Percentiles rank a stretch among this genome's conserved stretches.
These are phyloP conservation scores for Eidolon helvum DNA, from an alignment of 2,113 vertebrate genomes.

Conservation along the genomic window DNA sequence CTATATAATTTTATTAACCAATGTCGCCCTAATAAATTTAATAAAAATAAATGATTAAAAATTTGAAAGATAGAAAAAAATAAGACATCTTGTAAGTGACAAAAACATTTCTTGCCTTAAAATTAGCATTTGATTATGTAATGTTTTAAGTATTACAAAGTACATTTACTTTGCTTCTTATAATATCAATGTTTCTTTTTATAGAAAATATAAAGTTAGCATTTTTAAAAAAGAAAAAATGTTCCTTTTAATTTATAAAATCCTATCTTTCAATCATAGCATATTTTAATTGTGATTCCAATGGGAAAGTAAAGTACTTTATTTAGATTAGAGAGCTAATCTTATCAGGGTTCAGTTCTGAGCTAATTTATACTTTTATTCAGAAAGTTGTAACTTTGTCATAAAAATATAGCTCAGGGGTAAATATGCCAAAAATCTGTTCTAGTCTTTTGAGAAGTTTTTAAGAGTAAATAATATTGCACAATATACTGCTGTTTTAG, in stretches of 20 bases:
- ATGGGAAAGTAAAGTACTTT: constrained; percentile 12
- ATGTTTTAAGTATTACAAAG: constrained; percentile 37
- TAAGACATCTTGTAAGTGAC: no score
- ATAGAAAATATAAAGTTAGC: constrained; percentile 38
- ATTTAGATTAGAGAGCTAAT: constrained; percentile 15
- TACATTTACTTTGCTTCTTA: constrained; percentile 36
- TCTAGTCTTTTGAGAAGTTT: constrained; percentile 18
- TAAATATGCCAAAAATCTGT: constrained; percentile 33
- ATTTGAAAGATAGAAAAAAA: no score
- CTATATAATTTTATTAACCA: no score
- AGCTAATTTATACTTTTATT: constrained; percentile 57
- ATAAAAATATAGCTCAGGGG: constrained; percentile 45
- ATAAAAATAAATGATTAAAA: no score
- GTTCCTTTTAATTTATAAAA: constrained; percentile 38
- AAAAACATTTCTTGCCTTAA: neutral
- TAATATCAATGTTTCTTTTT: constrained; percentile 26
- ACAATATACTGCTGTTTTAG: constrained; percentile 32
- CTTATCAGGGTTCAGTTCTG: constrained; percentile 43
- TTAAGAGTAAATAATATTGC: constrained; percentile 35
- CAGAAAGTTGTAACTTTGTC: constrained; percentile 48
- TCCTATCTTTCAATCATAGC: neutral
- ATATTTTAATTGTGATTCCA: constrained; percentile 32
- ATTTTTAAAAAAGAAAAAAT: constrained; percentile 26
- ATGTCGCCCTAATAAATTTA: no score
- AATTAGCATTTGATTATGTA: constrained; percentile 18